Conservation (phyloP, 2,113 vertebrate species). For the Puntigrus tetrazona region DNA sequence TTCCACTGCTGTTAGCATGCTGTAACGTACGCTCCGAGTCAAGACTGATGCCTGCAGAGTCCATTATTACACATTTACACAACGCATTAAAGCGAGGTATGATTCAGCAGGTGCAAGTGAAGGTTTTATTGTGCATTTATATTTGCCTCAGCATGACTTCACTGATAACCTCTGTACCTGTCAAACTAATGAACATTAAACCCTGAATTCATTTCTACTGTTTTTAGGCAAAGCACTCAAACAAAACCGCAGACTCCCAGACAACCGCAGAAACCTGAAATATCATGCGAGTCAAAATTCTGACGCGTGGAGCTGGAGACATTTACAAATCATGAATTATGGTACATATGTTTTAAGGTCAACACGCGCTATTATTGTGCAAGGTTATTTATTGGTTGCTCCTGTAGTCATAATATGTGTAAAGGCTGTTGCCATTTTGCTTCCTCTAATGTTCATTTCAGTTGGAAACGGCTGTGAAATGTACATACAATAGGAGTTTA, state of each 20-base stretch:
- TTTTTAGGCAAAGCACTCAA: background rate
- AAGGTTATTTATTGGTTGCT: background rate
- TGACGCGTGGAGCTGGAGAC: background rate
- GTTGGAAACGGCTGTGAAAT: background rate
- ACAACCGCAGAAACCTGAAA: background rate
- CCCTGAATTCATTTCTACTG: slow-evolving; percentile 21
- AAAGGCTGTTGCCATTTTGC: background rate
- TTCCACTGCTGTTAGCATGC: background rate
- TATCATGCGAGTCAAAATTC: background rate
- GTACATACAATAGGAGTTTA: background rate
- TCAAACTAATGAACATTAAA: background rate
- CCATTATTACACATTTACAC: background rate
- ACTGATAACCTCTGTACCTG: background rate
- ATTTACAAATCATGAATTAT: background rate
- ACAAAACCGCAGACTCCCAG: background rate
- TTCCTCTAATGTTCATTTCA: background rate
- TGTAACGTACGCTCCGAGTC: background rate
- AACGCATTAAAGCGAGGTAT: slow-evolving; percentile 25
- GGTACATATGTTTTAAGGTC: background rate
- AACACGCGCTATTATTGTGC: background rate
- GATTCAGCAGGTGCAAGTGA: slow-evolving; percentile 25
- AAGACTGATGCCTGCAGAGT: background rate
- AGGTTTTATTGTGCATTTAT: slow-evolving; percentile 3
- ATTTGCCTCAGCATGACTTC: background rate
- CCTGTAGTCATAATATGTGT: no score